Evolutionary conservation across 2,888 invertebrate species (phyloP), one percentile per base, ranked within the genome.

Genomic region (Ormyrus labotus): DNA sequence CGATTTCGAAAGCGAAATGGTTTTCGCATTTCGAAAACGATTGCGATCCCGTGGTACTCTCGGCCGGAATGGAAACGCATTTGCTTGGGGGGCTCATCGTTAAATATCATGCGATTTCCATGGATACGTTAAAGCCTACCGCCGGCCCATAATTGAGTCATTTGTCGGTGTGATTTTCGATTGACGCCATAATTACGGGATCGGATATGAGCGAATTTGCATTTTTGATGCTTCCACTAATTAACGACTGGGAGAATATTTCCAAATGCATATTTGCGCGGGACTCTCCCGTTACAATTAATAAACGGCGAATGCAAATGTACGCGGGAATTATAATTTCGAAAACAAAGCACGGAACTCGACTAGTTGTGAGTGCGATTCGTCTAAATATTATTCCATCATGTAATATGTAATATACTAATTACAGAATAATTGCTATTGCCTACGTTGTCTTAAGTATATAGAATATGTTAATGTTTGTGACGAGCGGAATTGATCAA

Each of bases 81-180:
- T 48, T 45, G 34, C 9, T 13, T 19, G 47, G 13, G 60, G 60
- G 2, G 8, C 19, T 19, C 60, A 34, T 64, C 72, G 55, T 73
- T 73, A 73, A 73, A 73, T 73, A 64, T 57, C 57, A 64, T 55
- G 57, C 5, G n/a, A 58, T 69, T 53, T 53, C 19, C 34, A 13
- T 48, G 9, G 57, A 65, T 65, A 65, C 74, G 50, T 74, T 74
- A 74, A 74, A 74, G 57, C 50, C 50, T 50, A 74, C 74, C 65
- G 34, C 58, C 58, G 47, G n/a, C 6, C 11, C 57, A 74, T 64
- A 74, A 74, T 65, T 50, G 74, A 65, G 50, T 45, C 64, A 65
- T 65, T 65, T 58, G 74, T 50, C 45, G 73, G 47, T 48, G 19
- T 19, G 50, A 65, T 65, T 65, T 65, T 65, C 65, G 47, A 55